Conservation (phyloP, 2,888 invertebrate species). For the Trypoxylon attenuatum region DNA sequence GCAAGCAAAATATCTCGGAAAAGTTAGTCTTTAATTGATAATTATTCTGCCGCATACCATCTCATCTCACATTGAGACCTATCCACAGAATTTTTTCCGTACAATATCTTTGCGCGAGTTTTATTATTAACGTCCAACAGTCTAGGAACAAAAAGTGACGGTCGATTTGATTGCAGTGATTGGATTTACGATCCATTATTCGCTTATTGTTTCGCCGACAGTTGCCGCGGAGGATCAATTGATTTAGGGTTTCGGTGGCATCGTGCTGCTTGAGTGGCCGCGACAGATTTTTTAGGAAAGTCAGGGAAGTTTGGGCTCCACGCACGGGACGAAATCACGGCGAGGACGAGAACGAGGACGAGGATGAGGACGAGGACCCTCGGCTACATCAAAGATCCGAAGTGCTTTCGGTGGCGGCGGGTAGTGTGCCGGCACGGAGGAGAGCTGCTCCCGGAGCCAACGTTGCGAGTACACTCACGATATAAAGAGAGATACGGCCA, state of each 20-base stretch:
- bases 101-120: background rate
- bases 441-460: constrained; percentile 27
- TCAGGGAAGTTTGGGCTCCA: background rate
- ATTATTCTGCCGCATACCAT: constrained; percentile 51
- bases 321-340: too few species aligned
- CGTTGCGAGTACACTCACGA: constrained; percentile 34
- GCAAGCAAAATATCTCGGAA: constrained; percentile 54
- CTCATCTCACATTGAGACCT: background rate
- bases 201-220: background rate
- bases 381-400: constrained; percentile 51
- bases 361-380: constrained; percentile 20
- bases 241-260: background rate
- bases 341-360: constrained; percentile 22
- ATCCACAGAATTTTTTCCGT: constrained; percentile 10
- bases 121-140: background rate
- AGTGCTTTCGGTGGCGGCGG: constrained; percentile 30
- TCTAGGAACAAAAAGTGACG: too few species aligned
- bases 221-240: background rate
- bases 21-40: constrained; percentile 61
- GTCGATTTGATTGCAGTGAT: background rate
- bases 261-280: background rate
- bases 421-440: background rate
- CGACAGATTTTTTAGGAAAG: background rate
- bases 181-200: background rate
- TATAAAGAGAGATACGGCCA: constrained; percentile 55